A percentile compares a stretch with the other conserved stretches of the same genome.
These are phyloP conservation scores for Sebastes taczanowskii DNA, from an alignment of 2,797 vertebrate species.

Conservation along the genomic window DNA sequence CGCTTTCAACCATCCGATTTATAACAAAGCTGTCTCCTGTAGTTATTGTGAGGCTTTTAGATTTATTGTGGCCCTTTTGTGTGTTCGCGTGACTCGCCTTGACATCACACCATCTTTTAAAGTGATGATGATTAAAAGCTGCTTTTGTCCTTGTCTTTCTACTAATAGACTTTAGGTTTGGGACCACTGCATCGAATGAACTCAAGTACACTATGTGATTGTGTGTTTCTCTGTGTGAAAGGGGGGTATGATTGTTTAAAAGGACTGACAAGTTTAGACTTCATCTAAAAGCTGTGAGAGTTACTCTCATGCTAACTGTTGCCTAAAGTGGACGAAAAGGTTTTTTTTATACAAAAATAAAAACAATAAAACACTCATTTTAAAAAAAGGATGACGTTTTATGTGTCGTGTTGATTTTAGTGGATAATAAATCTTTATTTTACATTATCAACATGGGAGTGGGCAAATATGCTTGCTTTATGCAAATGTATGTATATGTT, in stretches of 20 bases:
- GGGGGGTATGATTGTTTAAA: constrained; percentile 52
- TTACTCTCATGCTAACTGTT: constrained; percentile 81
- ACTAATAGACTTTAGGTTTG: constrained; percentile 70
- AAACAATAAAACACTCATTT: constrained; percentile 77
- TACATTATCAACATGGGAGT: not conserved
- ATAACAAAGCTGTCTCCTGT: constrained; percentile 41
- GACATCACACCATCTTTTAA: constrained; percentile 60
- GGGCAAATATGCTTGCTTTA: too few relatives aligned
- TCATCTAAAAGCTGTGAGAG: constrained; percentile 75
- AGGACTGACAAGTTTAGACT: constrained; percentile 65
- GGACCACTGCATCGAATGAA: constrained; percentile 74
- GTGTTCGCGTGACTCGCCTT: constrained; percentile 63
- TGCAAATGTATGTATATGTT: too few relatives aligned
- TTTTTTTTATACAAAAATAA: constrained; percentile 81
- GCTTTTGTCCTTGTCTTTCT: constrained; percentile 63
- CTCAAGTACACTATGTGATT: constrained; percentile 68
- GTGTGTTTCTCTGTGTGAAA: constrained; percentile 60
- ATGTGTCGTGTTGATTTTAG: constrained; percentile 7
- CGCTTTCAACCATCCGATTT: constrained; percentile 38
- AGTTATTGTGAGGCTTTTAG: constrained; percentile 47
- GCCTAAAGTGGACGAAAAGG: constrained; percentile 77
- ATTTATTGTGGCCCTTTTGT: constrained; percentile 51
- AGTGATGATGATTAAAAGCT: constrained; percentile 67
- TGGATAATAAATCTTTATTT: not conserved
- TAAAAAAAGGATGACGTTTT: constrained; percentile 30